Evolutionary conservation across 2,113 vertebrate genomes (phyloP).

Genomic region (Osmerus mordax): DNA sequence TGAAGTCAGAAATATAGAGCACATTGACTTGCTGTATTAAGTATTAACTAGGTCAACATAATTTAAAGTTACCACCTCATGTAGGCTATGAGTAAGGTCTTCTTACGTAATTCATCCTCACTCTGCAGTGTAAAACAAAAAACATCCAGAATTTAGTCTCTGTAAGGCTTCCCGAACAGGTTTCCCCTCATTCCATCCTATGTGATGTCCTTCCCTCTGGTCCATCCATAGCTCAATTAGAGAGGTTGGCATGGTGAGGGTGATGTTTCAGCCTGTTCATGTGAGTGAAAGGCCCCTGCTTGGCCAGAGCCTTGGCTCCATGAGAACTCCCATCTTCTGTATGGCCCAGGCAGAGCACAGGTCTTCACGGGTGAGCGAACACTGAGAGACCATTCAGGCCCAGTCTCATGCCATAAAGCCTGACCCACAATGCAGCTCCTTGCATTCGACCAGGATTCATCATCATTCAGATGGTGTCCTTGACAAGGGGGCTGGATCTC

Average conservation of each 20-base stretch:
- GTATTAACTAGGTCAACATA: slow-evolving; percentile 52
- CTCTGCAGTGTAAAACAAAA: too few species aligned
- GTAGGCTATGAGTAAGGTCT: too few species aligned
- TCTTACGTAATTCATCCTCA: too few species aligned
- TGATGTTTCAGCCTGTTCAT: slow-evolving; percentile 28
- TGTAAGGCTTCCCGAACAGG: not conserved
- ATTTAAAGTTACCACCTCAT: not conserved
- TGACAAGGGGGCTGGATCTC: slow-evolving; percentile 53
- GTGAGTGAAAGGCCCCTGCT: slow-evolving; percentile 24
- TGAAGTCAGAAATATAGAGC: slow-evolving; percentile 27
- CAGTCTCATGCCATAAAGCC: slow-evolving; percentile 55
- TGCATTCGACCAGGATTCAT: slow-evolving; percentile 58
- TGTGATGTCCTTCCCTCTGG: slow-evolving; percentile 15
- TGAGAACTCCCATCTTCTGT: slow-evolving; percentile 57
- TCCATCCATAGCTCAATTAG: not conserved
- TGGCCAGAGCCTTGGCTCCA: slow-evolving; percentile 36
- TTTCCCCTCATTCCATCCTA: slow-evolving; percentile 1
- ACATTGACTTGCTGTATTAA: slow-evolving; percentile 33
- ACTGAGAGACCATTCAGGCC: slow-evolving; percentile 57
- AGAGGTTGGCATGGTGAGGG: slow-evolving; percentile 3
- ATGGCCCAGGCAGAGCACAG: slow-evolving; percentile 47
- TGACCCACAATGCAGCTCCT: slow-evolving; percentile 58
- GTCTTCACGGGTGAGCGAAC: slow-evolving; percentile 66
- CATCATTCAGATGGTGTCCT: slow-evolving; percentile 59
- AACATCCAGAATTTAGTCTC: too few species aligned